These are phyloP conservation scores for Discoglossus pictus DNA, from an alignment of 2,797 vertebrate genomes.

Conservation along the genomic window DNA sequence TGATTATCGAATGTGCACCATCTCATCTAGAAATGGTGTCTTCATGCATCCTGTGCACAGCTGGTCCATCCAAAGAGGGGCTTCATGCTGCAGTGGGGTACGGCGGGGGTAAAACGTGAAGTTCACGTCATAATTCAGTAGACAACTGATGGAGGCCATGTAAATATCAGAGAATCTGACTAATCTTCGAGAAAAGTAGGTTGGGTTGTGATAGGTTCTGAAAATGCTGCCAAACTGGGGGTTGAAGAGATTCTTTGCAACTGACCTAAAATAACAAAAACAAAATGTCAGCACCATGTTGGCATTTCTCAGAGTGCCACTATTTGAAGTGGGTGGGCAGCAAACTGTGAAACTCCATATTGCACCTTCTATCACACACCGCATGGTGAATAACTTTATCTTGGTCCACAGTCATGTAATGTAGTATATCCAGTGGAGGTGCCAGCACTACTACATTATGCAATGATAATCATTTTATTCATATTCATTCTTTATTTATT, in stretches of 20 bases:
- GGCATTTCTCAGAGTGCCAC: not conserved
- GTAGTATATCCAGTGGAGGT: no score
- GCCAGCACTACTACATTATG: no score
- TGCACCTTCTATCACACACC: no score
- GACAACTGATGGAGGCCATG: conserved; percentile 78
- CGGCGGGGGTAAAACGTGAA: conserved; percentile 79
- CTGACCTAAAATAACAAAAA: conserved; percentile 59
- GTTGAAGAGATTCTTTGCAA: conserved; percentile 77
- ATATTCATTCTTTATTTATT: no score
- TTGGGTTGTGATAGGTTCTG: conserved; percentile 79
- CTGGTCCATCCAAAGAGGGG: conserved; percentile 79
- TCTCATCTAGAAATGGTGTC: conserved; percentile 75
- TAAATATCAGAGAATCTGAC: conserved; percentile 78
- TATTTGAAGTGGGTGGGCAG: no score
- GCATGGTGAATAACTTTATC: no score
- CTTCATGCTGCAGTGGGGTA: conserved; percentile 76
- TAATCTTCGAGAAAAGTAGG: conserved; percentile 75
- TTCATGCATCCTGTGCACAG: conserved; percentile 81
- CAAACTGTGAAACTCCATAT: no score
- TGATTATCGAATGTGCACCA: no score
- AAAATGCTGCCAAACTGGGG: conserved; percentile 79
- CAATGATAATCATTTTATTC: no score
- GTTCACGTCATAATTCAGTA: conserved; percentile 73
- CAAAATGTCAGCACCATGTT: not conserved
- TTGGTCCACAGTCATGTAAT: no score